Evolutionary conservation across 2,797 vertebrate species (phyloP), one percentile per base, ranked within the genome.

Genomic region (Tokudaia tokunoshimensis): DNA sequence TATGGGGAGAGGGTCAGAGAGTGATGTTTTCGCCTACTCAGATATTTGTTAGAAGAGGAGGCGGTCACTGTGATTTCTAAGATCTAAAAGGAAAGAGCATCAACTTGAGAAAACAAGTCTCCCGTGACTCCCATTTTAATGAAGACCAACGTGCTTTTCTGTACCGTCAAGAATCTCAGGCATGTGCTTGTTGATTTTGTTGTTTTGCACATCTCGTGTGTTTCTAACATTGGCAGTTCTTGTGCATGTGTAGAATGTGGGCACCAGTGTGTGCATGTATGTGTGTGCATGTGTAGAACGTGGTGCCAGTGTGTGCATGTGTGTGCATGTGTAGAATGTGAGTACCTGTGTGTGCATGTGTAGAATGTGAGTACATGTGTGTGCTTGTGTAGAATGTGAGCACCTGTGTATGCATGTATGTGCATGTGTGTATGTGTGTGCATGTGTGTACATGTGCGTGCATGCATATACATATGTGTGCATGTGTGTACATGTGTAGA

Each of bases 1-100:
- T 1, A 10, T 4, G 5, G 5, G 44, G 6, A 44, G 63, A 20
- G 13, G 20, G 47, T 34, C 57, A n/a, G 61, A 78, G 34, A 55
- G 31, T 0, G 29, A 76, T 29, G 19, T 76, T 52, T 82, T 44
- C 9, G 10, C n/a, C 0, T 3, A 3, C n/a, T 9, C 3, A 22
- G 15, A 10, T 61, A 7, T 19, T 13, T 17, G 8, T 17, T 34
- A 55, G 65, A 44, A 74, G 22, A 31, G 3, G 7, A 52, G 83
- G 41, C 41, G 34, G 52, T 24, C 74, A 34, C 4, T 9, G 10
- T 10, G 37, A 6, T 12, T 22, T 5, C 89, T 29, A 15, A 52
- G 44, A 41, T 20, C 29, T 6, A 41, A 59, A 67, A 5, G 26
- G 63, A 74, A 67, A 20, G 10, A 15, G 44, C 61, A 37, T 1